Conservation (phyloP, 1,140 invertebrate species). For the Spodoptera frugiperda region DNA sequence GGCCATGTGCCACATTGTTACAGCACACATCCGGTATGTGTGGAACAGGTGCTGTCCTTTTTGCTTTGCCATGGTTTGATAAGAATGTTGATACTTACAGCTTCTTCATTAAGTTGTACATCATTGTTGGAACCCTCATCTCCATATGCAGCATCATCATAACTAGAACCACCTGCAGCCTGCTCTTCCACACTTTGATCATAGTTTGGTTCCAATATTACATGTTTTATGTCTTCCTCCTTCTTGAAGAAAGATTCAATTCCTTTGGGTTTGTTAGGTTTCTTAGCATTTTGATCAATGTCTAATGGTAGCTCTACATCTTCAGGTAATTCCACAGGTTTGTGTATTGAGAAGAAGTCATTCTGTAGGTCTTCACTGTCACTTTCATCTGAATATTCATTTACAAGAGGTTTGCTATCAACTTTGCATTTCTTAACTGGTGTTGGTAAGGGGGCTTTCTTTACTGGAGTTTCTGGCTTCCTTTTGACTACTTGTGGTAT, state of each 20-base stretch:
- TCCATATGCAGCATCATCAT: conserved; percentile 47
- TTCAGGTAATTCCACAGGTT: conserved; percentile 60
- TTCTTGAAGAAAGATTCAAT: conserved; percentile 78
- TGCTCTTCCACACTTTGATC: conserved; percentile 43
- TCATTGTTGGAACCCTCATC: conserved; percentile 53
- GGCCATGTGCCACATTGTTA: too few relatives aligned
- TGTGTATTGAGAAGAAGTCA: conserved; percentile 87
- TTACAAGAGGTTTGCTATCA: conserved; percentile 56
- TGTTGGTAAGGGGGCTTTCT: conserved; percentile 58
- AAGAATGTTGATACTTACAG: conserved; percentile 68
- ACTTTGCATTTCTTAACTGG: conserved; percentile 61
- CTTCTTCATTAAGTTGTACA: conserved; percentile 75
- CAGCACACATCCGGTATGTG: too few relatives aligned
- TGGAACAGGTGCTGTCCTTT: too few relatives aligned
- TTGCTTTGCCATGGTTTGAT: too few relatives aligned
- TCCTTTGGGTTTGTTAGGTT: conserved; percentile 53
- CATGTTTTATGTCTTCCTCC: conserved; percentile 52
- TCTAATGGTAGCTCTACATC: conserved; percentile 64
- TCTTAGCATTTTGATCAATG: conserved; percentile 53
- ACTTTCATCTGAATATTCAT: conserved; percentile 80
- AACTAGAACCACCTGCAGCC: conserved; percentile 47
- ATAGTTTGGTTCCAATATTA: conserved; percentile 51
- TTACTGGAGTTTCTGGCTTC: conserved; percentile 64
- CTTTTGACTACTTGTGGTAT: conserved; percentile 75
- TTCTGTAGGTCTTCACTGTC: conserved; percentile 80